These are phyloP conservation scores for Anoplolepis gracilipes DNA, from an alignment of 1,140 invertebrate species.

Conservation along the genomic window DNA sequence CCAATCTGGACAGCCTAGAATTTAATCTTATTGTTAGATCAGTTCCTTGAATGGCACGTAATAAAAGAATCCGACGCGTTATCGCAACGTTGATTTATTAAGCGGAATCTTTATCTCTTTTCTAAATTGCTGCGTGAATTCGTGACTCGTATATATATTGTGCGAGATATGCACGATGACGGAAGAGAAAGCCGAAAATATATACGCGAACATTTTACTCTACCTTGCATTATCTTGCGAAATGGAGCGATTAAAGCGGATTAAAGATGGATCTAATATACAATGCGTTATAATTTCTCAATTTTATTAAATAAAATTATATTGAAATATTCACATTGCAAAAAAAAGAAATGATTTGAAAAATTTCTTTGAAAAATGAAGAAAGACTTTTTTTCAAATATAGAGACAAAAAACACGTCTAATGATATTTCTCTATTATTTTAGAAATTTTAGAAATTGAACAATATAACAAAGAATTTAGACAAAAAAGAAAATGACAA, in stretches of 20 bases:
- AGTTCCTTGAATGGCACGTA: not conserved
- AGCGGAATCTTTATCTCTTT: not conserved
- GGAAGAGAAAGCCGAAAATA: slow-evolving; percentile 30
- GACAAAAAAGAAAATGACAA: not conserved
- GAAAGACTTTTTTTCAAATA: not conserved
- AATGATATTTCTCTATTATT: not conserved
- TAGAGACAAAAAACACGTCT: not conserved
- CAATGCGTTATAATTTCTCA: not conserved
- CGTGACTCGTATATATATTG: slow-evolving; percentile 25
- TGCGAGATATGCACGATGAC: not conserved
- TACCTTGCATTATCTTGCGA: not conserved
- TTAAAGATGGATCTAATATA: slow-evolving; percentile 5
- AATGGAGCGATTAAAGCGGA: not conserved
- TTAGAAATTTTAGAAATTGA: too few relatives aligned
- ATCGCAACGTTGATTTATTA: slow-evolving; percentile 44
- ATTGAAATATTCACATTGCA: not conserved
- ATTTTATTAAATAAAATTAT: not conserved
- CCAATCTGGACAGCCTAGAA: not conserved
- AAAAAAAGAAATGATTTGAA: not conserved
- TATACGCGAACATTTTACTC: not conserved
- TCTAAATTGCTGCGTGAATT: slow-evolving; percentile 24
- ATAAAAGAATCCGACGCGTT: slow-evolving; percentile 13
- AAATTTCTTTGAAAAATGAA: not conserved
- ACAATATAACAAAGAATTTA: not conserved
- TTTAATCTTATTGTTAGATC: slow-evolving; percentile 39